These are phyloP conservation scores for Delphinapterus leucas DNA, from an alignment of 2,113 vertebrate species.

Conservation along the genomic window DNA sequence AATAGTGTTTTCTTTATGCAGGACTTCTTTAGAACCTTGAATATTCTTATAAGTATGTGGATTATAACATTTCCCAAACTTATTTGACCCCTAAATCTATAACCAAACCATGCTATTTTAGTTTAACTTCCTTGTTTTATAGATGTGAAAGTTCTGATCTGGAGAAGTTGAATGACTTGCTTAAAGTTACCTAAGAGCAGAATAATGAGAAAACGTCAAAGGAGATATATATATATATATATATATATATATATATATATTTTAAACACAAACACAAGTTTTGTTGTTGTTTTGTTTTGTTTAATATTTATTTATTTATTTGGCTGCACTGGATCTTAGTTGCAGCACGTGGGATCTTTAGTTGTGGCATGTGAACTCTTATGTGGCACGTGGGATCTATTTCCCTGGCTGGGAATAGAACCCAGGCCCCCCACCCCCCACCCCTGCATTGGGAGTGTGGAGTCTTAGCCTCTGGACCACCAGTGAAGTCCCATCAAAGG, in stretches of 20 bases:
- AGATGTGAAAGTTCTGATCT: not conserved
- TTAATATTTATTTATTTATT: too few species aligned
- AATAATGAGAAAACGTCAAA: not conserved
- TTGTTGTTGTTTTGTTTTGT: too few species aligned
- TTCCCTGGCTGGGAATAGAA: too few species aligned
- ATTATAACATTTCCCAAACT: slow-evolving; percentile 24
- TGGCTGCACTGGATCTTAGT: too few species aligned
- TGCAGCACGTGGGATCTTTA: too few species aligned
- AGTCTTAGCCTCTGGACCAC: too few species aligned
- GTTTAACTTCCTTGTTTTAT: not conserved
- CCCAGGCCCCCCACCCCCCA: too few species aligned
- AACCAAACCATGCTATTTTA: not conserved
- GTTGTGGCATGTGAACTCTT: too few species aligned
- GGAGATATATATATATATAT: not conserved
- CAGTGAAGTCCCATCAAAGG: not conserved
- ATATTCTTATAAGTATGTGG: not conserved
- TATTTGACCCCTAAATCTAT: not conserved
- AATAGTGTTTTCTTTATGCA: not conserved
- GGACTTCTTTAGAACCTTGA: not conserved
- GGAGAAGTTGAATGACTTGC: not conserved
- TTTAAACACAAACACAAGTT: too few species aligned
- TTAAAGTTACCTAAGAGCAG: not conserved
- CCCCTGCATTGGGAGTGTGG: too few species aligned
- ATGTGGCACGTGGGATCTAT: too few species aligned
- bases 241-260: not conserved